Evolutionary conservation across 2,797 vertebrate species (phyloP), one percentile per base, ranked within the genome.

Genomic region (Fistularia tabacaria): DNA sequence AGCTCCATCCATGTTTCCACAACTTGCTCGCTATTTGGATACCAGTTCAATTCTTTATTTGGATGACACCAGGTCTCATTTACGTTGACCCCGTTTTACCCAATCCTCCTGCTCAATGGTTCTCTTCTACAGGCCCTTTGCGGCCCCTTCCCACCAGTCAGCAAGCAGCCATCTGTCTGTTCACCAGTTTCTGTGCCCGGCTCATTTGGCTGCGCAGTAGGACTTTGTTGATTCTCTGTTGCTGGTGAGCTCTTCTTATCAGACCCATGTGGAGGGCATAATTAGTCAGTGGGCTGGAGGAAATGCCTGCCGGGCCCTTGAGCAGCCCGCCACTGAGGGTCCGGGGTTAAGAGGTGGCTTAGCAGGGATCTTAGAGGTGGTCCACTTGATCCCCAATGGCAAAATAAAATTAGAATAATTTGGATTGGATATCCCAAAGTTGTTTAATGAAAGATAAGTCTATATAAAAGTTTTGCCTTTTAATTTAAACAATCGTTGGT

Each of bases 181-280:
- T 74, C 80, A 75, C 79, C 76, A 70, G 70, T 83, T 78, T 86
- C 82, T 57, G 51, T 65, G 82, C 79, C 82, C 59, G 71, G 74
- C 79, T 88, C 87, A 91, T 91, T 91, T 91, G 80, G 82, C 73
- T 62, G 82, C 90, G 70, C 90, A 85, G 89, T 91, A 87, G 89
- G 89, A 88, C 80, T 68, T 73, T 71, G 73, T 79, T 15, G 79
- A 85, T 74, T 80, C 80, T 69, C 62, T 67, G 57, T 74, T 49
- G 64, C 76, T 69, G 77, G 73, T 66, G 70, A 84, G 76, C 69
- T 76, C 76, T 68, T 81, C 82, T 83, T 90, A 82, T 81, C 80
- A 77, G 77, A 80, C 78, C 72, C 84, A 88, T 86, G 87, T 54
- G 71, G 87, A 86, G 85, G 83, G 67, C 69, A 62, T 90, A 90